A percentile compares a stretch with the other conserved stretches of the same genome.
phyloP scores from a whole-genome alignment of 1,140 invertebrate genomes.

The Choristoneura fumiferana region DNA sequence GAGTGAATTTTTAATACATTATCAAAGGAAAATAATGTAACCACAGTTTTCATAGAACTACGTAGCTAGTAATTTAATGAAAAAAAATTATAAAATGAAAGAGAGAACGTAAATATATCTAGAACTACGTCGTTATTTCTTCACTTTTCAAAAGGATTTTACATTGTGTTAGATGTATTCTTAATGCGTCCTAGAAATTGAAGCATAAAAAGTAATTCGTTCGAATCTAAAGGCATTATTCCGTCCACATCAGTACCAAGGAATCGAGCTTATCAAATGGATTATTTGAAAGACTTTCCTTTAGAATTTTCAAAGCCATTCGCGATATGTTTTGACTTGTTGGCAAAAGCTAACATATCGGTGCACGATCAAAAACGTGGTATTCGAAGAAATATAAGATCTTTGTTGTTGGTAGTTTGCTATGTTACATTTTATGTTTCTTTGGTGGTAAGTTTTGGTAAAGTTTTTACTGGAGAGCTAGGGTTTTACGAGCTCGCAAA shows the following conservation, averaged over 20 bases:
- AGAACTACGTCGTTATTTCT: too few relatives aligned
- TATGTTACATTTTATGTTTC: constrained; percentile 6
- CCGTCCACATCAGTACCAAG: not conserved
- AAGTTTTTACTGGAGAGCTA: constrained; percentile 1
- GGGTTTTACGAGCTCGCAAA: constrained; percentile 3
- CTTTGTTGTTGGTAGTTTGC: not conserved
- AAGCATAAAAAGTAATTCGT: not conserved
- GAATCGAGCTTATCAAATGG: constrained; percentile 3
- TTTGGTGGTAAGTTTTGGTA: constrained; percentile 2
- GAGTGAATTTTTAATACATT: too few relatives aligned
- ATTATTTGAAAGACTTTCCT: not conserved
- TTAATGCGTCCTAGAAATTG: not conserved
- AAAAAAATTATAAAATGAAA: too few relatives aligned
- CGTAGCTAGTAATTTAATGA: too few relatives aligned
- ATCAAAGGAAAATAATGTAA: too few relatives aligned
- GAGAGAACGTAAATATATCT: too few relatives aligned
- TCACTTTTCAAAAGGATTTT: too few relatives aligned
- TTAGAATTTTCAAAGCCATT: constrained; percentile 4
- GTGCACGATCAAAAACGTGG: not conserved
- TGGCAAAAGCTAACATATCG: constrained; percentile 1
- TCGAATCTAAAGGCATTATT: not conserved
- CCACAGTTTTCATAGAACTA: too few relatives aligned
- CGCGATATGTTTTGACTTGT: not conserved
- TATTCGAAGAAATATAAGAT: not conserved
- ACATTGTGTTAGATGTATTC: too few relatives aligned